phyloP scores from a whole-genome alignment of 1,140 invertebrate genomes.

The Trachymyrmex septentrionalis region DNA sequence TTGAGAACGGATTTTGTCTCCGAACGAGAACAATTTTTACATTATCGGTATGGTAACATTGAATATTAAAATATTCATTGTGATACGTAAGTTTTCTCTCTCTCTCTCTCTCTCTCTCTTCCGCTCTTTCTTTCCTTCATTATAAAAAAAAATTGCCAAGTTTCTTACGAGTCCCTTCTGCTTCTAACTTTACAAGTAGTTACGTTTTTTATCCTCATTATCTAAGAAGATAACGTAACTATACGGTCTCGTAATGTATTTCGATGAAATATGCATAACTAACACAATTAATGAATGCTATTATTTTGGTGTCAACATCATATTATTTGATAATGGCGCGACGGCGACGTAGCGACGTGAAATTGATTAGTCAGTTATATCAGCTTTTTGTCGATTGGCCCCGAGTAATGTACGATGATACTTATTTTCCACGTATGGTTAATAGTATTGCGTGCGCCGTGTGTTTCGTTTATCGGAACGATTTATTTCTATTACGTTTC shows the following conservation, averaged over 20 bases:
- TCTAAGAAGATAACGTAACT: neutral
- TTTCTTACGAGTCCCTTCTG: neutral
- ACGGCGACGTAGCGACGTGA: neutral
- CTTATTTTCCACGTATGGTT: slow-evolving; percentile 46
- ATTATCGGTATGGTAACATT: neutral
- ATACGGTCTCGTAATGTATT: slow-evolving; percentile 4
- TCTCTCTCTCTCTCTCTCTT: neutral
- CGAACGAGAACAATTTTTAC: neutral
- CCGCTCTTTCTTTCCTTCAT: neutral
- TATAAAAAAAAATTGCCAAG: neutral
- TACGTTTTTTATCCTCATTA: slow-evolving; percentile 16
- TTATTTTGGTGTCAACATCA: slow-evolving; percentile 14
- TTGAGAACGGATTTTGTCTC: slow-evolving; percentile 18
- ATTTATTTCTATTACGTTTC: slow-evolving; percentile 64
- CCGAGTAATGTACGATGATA: neutral
- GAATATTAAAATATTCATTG: slow-evolving; percentile 48
- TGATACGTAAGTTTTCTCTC: neutral
- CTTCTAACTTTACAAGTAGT: slow-evolving; percentile 29
- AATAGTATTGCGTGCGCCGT: slow-evolving; percentile 12
- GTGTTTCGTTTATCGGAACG: slow-evolving; percentile 62
- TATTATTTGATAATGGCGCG: slow-evolving; percentile 16
- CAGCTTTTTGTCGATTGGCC: slow-evolving; percentile 4
- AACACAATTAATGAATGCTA: slow-evolving; percentile 16
- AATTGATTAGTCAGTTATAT: slow-evolving; percentile 20
- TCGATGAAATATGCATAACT: slow-evolving; percentile 42